Evolutionary conservation across 1,140 invertebrate genomes (phyloP).

Genomic region (Neoseiulus cucumeris): DNA sequence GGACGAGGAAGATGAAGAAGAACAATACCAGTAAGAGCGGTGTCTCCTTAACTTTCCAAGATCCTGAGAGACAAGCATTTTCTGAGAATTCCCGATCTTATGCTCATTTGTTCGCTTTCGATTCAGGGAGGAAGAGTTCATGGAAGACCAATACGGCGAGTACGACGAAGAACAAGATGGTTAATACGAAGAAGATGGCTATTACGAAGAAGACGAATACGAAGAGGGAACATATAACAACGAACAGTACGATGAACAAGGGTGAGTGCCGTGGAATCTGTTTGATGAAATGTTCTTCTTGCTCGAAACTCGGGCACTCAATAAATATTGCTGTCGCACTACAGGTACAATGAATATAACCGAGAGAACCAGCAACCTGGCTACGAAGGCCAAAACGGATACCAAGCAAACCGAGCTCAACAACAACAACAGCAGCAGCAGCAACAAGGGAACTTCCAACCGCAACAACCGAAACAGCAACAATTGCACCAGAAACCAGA

Average conservation of each 20-base stretch:
- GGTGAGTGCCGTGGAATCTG: slow-evolving; percentile 16
- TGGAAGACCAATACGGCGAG: slow-evolving; percentile 19
- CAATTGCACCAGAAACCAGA: slow-evolving; percentile 19
- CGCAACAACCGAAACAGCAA: slow-evolving; percentile 25
- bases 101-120: too few species aligned
- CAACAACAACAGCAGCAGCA: slow-evolving; percentile 24
- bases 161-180: slow-evolving; percentile 16
- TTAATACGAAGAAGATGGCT: slow-evolving; percentile 41
- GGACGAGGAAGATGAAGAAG: slow-evolving; percentile 13
- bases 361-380: slow-evolving; percentile 21
- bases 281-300: too few species aligned
- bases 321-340: slow-evolving; percentile 21
- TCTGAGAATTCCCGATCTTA: too few species aligned
- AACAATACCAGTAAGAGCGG: slow-evolving; percentile 13
- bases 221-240: not conserved
- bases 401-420: slow-evolving; percentile 18
- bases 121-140: slow-evolving; percentile 15
- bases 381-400: slow-evolving; percentile 24
- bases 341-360: slow-evolving; percentile 17
- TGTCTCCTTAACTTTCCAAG: too few species aligned
- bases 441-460: slow-evolving; percentile 21
- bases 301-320: too few species aligned
- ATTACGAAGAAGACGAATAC: slow-evolving; percentile 17
- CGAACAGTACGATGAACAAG: slow-evolving; percentile 5
- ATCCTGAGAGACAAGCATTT: too few species aligned